A percentile compares a stretch with the other conserved stretches of the same genome.
Conservation (phyloP, 2,797 vertebrate genomes). For the Anas bahamensis region DNA sequence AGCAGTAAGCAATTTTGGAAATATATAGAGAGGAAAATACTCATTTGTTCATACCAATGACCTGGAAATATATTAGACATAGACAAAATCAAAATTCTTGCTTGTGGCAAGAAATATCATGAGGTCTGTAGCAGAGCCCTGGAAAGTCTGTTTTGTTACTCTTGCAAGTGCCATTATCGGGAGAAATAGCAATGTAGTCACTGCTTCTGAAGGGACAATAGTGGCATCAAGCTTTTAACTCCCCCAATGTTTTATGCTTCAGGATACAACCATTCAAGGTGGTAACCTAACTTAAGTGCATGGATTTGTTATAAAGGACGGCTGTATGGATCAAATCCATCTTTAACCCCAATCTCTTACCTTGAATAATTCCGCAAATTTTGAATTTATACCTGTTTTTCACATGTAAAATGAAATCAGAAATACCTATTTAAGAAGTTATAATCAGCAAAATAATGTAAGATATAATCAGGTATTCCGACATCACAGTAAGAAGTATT, state of each 20-base stretch:
- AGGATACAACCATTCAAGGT: neutral
- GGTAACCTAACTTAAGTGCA: neutral
- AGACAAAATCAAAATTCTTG: neutral
- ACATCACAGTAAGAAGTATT: neutral
- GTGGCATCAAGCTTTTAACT: neutral
- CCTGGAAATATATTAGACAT: neutral
- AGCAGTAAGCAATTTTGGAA: conserved; percentile 1
- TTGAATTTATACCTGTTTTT: neutral
- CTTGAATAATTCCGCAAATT: neutral
- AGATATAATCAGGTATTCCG: neutral
- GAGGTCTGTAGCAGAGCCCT: neutral
- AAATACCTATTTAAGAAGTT: neutral
- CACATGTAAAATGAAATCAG: neutral
- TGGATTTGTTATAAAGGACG: neutral
- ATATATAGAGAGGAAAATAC: neutral
- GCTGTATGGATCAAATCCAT: neutral
- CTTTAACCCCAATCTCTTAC: neutral
- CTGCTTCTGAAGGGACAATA: neutral
- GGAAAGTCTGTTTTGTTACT: neutral
- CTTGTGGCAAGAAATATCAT: neutral
- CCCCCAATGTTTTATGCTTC: neutral
- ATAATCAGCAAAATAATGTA: neutral
- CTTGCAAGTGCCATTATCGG: neutral
- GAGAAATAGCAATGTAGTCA: neutral
- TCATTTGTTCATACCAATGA: neutral